Conservation (phyloP, 2,888 invertebrate genomes). For the Euproctis similis region DNA sequence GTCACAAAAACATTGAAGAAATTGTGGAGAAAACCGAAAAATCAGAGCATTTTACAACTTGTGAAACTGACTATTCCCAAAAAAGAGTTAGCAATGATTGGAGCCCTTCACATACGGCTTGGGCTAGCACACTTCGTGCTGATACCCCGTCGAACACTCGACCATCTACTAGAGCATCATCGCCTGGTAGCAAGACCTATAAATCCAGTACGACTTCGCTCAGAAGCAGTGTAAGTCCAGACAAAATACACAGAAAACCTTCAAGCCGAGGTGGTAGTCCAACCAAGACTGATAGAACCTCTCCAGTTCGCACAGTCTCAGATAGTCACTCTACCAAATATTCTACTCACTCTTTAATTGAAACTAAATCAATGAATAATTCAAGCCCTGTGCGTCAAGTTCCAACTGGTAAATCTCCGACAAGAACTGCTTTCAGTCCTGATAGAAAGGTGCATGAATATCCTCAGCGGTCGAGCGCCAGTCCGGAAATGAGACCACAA, state of each 20-base stretch:
- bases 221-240: conserved; percentile 71
- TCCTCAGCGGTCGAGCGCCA: conserved; percentile 37
- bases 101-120: conserved; percentile 85
- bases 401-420: conserved; percentile 39
- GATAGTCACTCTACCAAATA: conserved; percentile 44
- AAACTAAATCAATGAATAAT: conserved; percentile 37
- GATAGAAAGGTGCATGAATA: conserved; percentile 39
- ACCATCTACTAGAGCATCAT: conserved; percentile 69
- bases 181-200: conserved; percentile 70
- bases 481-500: conserved; percentile 46
- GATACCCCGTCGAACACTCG: conserved; percentile 76
- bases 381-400: conserved; percentile 32
- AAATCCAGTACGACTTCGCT: conserved; percentile 72
- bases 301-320: conserved; percentile 43
- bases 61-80: conserved; percentile 73
- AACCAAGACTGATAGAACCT: conserved; percentile 40
- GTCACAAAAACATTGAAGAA: conserved; percentile 40
- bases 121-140: conserved; percentile 82
- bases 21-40: conserved; percentile 40
- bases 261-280: conserved; percentile 52
- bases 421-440: conserved; percentile 38
- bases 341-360: conserved; percentile 39
- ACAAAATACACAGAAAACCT: conserved; percentile 49
- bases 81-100: conserved; percentile 78
- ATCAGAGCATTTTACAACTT: conserved; percentile 77